These are phyloP conservation scores for Patella ulyssiponensis DNA, from an alignment of 2,888 invertebrate species.

Conservation along the genomic window DNA sequence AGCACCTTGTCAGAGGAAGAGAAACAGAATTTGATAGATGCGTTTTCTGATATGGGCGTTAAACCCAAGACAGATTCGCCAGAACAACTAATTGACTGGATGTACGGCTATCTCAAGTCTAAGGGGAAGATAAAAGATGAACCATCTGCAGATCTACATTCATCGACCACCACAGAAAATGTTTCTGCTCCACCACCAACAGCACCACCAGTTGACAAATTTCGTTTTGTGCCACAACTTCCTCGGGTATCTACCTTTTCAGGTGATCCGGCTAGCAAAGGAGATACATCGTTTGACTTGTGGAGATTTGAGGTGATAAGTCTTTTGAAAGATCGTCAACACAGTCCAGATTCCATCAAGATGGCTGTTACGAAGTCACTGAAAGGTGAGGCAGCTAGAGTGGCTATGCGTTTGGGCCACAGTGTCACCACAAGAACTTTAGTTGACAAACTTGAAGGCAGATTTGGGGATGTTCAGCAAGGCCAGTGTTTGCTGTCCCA, in stretches of 20 bases:
- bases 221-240: not conserved
- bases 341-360: not conserved
- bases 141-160: not conserved
- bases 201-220: not conserved
- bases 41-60: not conserved
- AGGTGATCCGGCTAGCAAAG: not conserved
- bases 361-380: not conserved
- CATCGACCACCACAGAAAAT: not conserved
- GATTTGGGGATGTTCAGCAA: not conserved
- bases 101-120: not conserved
- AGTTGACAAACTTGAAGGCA: not conserved
- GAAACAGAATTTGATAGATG: not conserved
- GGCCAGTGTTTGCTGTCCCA: not conserved
- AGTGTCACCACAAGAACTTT: not conserved
- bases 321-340: not conserved
- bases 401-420: slow-evolving; percentile 2
- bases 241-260: not conserved
- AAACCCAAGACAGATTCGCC: not conserved
- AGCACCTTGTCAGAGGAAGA: not conserved
- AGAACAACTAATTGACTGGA: not conserved
- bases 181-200: not conserved
- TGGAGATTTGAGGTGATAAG: slow-evolving; percentile 4
- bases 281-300: slow-evolving; percentile 1
- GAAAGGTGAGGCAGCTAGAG: not conserved
- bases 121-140: not conserved